Percentiles rank a stretch among this genome's conserved stretches.
Evolutionary conservation across 64 coral and sea anemone genomes (phyloP).

Genomic region (Dendrophyllia cribrosa): DNA sequence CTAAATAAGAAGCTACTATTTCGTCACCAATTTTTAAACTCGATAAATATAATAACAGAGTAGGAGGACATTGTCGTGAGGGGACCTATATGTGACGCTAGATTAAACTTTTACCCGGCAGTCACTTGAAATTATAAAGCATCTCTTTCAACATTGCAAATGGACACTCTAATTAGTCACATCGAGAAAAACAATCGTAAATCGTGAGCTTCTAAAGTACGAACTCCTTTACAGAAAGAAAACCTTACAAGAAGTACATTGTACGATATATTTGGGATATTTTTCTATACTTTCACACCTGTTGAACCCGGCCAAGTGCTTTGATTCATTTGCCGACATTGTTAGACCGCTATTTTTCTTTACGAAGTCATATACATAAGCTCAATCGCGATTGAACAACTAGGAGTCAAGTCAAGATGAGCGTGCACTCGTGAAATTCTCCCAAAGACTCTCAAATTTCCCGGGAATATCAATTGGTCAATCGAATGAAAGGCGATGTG

Average conservation of each 20-base stretch:
- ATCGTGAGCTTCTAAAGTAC: no score
- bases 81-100: not conserved
- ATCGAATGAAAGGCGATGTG: conserved; percentile 37
- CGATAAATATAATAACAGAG: no score
- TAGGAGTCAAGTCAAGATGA: not conserved
- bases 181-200: not conserved
- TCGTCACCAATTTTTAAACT: no score
- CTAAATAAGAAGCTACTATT: no score
- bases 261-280: not conserved
- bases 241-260: conserved; percentile 12
- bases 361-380: not conserved
- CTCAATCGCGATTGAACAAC: not conserved
- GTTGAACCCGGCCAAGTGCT: conserved; percentile 17
- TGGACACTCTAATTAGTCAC: not conserved
- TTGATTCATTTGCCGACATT: not conserved
- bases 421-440: not conserved
- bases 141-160: no score
- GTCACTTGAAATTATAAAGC: not conserved
- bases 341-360: not conserved
- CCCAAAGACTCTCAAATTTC: conserved; percentile 56
- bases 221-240: not conserved
- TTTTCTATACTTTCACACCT: conserved; percentile 8
- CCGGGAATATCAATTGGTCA: conserved; percentile 54
- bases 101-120: not conserved
- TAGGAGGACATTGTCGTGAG: not conserved